These are phyloP conservation scores for Agrochola circellaris DNA, from an alignment of 2,888 invertebrate species.

Conservation along the genomic window DNA sequence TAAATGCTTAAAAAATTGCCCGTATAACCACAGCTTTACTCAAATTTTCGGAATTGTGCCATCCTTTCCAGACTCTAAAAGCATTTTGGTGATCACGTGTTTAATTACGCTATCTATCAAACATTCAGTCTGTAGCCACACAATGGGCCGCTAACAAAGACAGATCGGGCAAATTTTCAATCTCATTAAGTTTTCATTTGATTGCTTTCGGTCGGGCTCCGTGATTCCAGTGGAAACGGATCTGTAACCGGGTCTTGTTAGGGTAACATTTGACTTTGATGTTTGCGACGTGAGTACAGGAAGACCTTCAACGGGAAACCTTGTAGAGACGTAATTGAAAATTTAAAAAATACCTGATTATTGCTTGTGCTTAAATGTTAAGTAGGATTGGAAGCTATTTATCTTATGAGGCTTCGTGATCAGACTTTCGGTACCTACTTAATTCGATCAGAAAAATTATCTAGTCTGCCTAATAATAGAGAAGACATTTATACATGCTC, in stretches of 20 bases:
- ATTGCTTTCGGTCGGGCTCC: conserved; percentile 66
- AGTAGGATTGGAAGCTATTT: neutral
- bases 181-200: conserved; percentile 73
- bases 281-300: conserved; percentile 36
- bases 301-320: conserved; percentile 24
- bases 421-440: neutral
- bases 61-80: conserved; percentile 36
- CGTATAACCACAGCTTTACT: neutral
- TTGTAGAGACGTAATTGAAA: conserved; percentile 31
- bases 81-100: conserved; percentile 30
- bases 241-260: conserved; percentile 62
- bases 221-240: conserved; percentile 64
- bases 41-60: conserved; percentile 18
- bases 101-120: conserved; percentile 65
- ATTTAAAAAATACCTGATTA: conserved; percentile 24
- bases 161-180: conserved; percentile 73
- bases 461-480: neutral
- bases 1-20: neutral
- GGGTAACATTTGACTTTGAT: conserved; percentile 60
- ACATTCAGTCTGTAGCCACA: conserved; percentile 58
- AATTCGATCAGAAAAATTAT: neutral
- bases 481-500: neutral
- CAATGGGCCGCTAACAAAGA: conserved; percentile 70
- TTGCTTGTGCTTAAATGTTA: neutral
- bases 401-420: neutral